These are phyloP conservation scores for Seriola quinqueradiata DNA, from an alignment of 2,113 vertebrate genomes.

Conservation along the genomic window DNA sequence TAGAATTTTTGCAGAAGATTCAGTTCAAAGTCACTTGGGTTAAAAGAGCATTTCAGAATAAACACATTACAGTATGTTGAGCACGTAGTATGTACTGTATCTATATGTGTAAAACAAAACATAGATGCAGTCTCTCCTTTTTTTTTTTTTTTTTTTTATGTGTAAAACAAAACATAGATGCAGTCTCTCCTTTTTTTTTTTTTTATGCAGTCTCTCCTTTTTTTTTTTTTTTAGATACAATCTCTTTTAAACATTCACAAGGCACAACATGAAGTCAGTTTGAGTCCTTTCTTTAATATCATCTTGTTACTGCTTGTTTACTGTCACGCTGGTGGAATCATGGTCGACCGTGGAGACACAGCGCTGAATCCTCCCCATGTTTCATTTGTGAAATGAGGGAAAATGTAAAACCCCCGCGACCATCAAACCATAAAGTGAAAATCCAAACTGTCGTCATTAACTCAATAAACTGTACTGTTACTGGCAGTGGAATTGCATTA, in stretches of 20 bases:
- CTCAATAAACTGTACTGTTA: constrained; percentile 29
- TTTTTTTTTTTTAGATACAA: too few relatives aligned
- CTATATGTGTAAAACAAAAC: neutral
- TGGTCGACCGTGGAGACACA: neutral
- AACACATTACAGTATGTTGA: neutral
- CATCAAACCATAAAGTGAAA: constrained; percentile 9
- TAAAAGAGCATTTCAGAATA: neutral
- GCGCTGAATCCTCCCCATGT: neutral
- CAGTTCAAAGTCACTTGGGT: too few relatives aligned
- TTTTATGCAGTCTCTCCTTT: neutral
- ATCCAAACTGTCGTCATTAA: constrained; percentile 18
- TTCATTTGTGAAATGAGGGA: neutral
- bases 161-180: neutral
- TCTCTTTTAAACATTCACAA: neutral
- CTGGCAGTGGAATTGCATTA: constrained; percentile 34
- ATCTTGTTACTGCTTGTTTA: constrained; percentile 20
- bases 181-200: neutral
- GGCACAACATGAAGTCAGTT: neutral
- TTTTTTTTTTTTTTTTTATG: too few relatives aligned
- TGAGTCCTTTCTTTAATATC: neutral
- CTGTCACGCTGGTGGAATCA: constrained; percentile 17
- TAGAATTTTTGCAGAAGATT: neutral
- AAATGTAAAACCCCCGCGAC: neutral
- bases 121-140: neutral
- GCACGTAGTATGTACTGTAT: too few relatives aligned